Evolutionary conservation across 2,797 vertebrate genomes (phyloP), one percentile per base, ranked within the genome.

Genomic region (Cryptoblepharus egeriae): DNA sequence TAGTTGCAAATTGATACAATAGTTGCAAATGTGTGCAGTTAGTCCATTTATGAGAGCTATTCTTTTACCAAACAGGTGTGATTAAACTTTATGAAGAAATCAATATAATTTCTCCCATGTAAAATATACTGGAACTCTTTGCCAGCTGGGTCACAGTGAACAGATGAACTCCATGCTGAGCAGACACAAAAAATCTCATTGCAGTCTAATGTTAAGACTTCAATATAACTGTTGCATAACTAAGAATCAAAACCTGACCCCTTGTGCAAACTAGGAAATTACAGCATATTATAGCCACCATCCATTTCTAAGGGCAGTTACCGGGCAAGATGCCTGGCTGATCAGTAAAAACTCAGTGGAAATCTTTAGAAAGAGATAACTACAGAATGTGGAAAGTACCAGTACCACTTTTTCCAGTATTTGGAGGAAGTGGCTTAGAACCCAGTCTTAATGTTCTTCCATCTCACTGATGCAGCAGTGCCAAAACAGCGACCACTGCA

Each of bases 1-100:
- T n/a, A n/a, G n/a, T n/a, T n/a, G n/a, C n/a, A n/a, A n/a, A n/a
- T n/a, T n/a, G n/a, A n/a, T n/a, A n/a, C n/a, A n/a, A n/a, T n/a
- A n/a, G n/a, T n/a, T n/a, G n/a, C n/a, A n/a, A n/a, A n/a, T n/a
- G n/a, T n/a, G n/a, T n/a, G n/a, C n/a, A n/a, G n/a, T n/a, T n/a
- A n/a, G n/a, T 9, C 39, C 65, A 70, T 45, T 88, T 86, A 39
- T 68, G 65, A 32, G 73, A 30, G 2, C 80, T 84, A 67, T 42
- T 83, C 85, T 93, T 93, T 88, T 64, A 83, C 61, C 84, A 76
- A 75, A 75, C 10, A 72, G 2, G 55, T 83, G 65, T 15, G 58
- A 74, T 39, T 74, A 87, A 63, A 7, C 15, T 83, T 84, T 63
- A 52, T 0, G 52, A 49, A 90, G 58, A 87, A 92, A 90, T 89